Base-by-base conservation (phyloP, 92 coral and sea anemone genomes). In the Parazoanthus darwini region DNA sequence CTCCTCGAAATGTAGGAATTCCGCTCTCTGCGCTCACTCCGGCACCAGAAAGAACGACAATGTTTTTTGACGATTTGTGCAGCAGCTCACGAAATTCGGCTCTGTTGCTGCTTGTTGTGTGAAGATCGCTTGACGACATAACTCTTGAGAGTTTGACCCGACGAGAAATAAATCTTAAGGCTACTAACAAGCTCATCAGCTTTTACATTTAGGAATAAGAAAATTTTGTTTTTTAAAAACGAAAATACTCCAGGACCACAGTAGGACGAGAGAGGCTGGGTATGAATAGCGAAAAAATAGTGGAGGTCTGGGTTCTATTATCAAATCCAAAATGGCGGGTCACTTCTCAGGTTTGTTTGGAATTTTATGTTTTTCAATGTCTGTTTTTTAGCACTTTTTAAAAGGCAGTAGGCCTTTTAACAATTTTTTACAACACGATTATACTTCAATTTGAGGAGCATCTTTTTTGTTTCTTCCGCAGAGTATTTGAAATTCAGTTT, bases 21-120 rank as follows among this genome's bases (percentile, higher is more conserved):
- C 99, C 99, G 68, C 99, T 97, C 81, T 97, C 99, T 0, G 99
- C 99, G 79, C 99, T 97, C 10, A 92, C 92, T 10, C 99, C 99
- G 5, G 99, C 99, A 6, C 99, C 99, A 9, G 95, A 94, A 1
- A 97, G 91, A 56, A 97, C 91, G 43, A 97, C 88, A 11, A 97
- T 91, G 63, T 93, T 92, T 15, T 88, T 79, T 6, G 97, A 93
- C 77, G 86, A 83, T 76, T 92, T 91, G 82, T 92, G 91, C 29
- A 97, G 93, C 37, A 95, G 85, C 29, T 90, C 89, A 11, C 89
- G 91, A 72, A 97, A 92, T 59, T 97, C 97, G 18, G 90, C 85
- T 80, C 86, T 94, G 92, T 90, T 90, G 48, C 86, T 80, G 86
- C 94, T 95, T 13, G 93, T 90, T 5, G 90, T 88, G 44, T 86